Percentiles rank a stretch among this genome's conserved stretches.
Evolutionary conservation across 1,140 invertebrate species (phyloP).

Genomic region (Aradophagus sp.): DNA sequence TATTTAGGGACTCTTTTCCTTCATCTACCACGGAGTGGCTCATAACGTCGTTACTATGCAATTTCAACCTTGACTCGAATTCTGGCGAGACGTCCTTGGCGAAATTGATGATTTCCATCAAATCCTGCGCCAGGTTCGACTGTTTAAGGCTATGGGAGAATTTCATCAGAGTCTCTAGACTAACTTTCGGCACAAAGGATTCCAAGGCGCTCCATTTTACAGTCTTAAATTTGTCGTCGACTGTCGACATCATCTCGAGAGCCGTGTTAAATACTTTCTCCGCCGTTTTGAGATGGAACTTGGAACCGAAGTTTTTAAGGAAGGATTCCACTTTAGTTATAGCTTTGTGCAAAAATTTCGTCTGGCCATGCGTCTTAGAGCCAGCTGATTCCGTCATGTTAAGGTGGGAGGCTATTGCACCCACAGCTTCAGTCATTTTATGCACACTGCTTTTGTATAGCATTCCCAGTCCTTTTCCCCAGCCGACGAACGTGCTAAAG

Average conservation of each 20-base stretch:
- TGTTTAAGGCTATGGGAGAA: too few relatives aligned
- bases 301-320: constrained; percentile 3
- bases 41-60: too few relatives aligned
- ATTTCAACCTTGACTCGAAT: too few relatives aligned
- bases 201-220: too few relatives aligned
- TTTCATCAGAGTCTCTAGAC: too few relatives aligned
- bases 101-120: too few relatives aligned
- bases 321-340: constrained; percentile 1
- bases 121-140: too few relatives aligned
- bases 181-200: too few relatives aligned
- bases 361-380: background rate
- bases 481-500: background rate
- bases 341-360: constrained; percentile 10
- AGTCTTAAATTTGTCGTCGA: too few relatives aligned
- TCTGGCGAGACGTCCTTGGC: too few relatives aligned
- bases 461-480: background rate
- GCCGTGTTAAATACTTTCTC: constrained; percentile 2
- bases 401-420: background rate
- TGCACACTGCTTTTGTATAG: constrained; percentile 4
- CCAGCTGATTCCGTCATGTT: background rate
- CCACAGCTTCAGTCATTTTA: background rate
- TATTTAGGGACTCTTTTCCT: too few relatives aligned
- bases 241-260: constrained; percentile 1
- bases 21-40: too few relatives aligned
- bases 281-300: constrained; percentile 7